Base-by-base conservation (phyloP, 92 coral and sea anemone species). In the Parazoanthus darwini region DNA sequence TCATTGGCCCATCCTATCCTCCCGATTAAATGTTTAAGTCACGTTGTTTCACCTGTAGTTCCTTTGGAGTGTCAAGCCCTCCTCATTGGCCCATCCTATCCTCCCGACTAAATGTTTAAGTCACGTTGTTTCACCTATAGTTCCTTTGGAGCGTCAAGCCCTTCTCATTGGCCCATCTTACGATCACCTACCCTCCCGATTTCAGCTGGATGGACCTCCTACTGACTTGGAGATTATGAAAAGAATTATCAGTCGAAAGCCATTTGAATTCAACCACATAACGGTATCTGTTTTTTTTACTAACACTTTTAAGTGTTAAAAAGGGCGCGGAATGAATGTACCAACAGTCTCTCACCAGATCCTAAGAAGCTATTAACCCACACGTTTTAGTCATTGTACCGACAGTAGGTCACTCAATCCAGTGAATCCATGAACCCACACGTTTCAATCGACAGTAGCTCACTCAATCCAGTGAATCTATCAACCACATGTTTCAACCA, bases 91-190 rank as follows among this genome's bases (percentile, higher is more conserved):
- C 86, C 86, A 50, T 20, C 26, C 33, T 65, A 1, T 76, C 86
- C 6, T 4, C 56, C 22, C 11, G 1, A 8, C 1, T 4, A 8
- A 44, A 44, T 44, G 8, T 8, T 15, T 6, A 56, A 6, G 14
- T 15, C 11, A 7, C 38, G 13, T 36, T 38, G 15, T 38, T 39
- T 75, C 50, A 7, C 51, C 8, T 39, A 2, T 14, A 75, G 79
- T 75, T 75, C 50, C 8, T 14, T 29, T 54, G 70, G 56, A 67
- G 39, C 77, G 86, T 39, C 86, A 38, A 44, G 86, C 86, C 2
- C 76, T 82, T 82, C 86, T 82, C 58, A 82, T 82, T 37, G 86
- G 86, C 13, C 86, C 86, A 3, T 82, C 86, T 14, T 82, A 82
- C 42, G 77, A 66, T 0, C 59, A 5, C 86, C 20, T 82, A 82